These are phyloP conservation scores for Odontamblyopus lacepedii DNA, from an alignment of 2,797 vertebrate species.

Conservation along the genomic window DNA sequence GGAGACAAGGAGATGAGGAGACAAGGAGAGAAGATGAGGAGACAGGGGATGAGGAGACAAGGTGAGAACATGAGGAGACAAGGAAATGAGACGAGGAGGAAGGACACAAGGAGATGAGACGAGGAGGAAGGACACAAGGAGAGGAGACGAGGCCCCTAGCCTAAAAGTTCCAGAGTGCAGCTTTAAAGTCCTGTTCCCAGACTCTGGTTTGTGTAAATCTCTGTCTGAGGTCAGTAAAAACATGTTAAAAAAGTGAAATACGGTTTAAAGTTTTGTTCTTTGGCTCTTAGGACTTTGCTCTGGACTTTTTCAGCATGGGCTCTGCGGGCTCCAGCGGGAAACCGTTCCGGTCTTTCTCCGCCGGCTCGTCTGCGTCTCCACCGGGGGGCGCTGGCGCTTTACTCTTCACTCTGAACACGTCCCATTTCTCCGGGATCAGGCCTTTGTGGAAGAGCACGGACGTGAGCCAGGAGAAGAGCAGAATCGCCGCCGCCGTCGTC, in stretches of 20 bases:
- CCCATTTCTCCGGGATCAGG: constrained; percentile 33
- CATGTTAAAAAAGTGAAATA: neutral
- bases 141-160: neutral
- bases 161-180: no score
- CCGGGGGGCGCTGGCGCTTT: neutral
- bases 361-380: neutral
- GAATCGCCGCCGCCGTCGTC: constrained; percentile 47
- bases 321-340: neutral
- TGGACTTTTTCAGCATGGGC: neutral
- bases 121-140: neutral
- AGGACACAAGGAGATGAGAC: neutral
- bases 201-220: no score
- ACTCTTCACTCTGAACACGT: constrained; percentile 36
- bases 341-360: neutral
- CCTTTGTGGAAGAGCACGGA: constrained; percentile 40
- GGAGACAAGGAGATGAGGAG: no score
- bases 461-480: constrained; percentile 35
- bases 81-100: neutral
- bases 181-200: no score
- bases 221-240: no score
- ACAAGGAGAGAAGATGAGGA: no score
- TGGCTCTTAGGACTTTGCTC: neutral
- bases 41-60: no score
- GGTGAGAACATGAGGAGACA: no score
- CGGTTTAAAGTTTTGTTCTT: neutral